A percentile compares a stretch with the other conserved stretches of the same genome.
These are phyloP conservation scores for Mesodorylaimus sp. DNA, from an alignment of 2,888 invertebrate genomes.

Conservation along the genomic window DNA sequence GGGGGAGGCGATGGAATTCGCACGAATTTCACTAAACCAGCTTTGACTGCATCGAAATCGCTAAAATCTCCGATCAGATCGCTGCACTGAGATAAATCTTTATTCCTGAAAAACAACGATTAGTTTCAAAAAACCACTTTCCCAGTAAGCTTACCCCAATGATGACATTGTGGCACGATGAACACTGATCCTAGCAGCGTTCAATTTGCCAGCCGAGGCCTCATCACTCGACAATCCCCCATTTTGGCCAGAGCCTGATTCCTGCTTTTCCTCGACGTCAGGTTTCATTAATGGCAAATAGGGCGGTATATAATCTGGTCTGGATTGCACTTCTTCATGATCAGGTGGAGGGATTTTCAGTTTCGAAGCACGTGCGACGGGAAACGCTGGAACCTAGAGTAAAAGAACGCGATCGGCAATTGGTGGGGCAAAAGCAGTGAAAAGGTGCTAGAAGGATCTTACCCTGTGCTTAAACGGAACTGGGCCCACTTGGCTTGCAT, in stretches of 20 bases:
- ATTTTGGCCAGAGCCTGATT: too few relatives aligned
- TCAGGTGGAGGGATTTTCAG: not conserved
- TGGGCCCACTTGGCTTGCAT: slow-evolving; percentile 7
- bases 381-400: slow-evolving; percentile 1
- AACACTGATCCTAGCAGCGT: not conserved
- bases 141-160: too few relatives aligned
- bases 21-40: slow-evolving; percentile 2
- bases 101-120: too few relatives aligned
- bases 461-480: not conserved
- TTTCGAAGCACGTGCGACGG: not conserved
- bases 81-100: not conserved
- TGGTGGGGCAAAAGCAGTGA: not conserved
- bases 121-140: too few relatives aligned
- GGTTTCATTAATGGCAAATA: slow-evolving; percentile 5
- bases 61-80: not conserved
- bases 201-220: too few relatives aligned
- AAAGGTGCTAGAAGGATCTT: not conserved
- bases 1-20: not conserved
- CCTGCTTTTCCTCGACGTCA: not conserved
- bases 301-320: slow-evolving; percentile 7
- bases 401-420: not conserved
- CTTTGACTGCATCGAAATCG: slow-evolving; percentile 5
- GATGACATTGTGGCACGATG: not conserved
- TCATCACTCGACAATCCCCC: too few relatives aligned
- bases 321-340: not conserved